phyloP scores from a whole-genome alignment of 2,797 vertebrate species.

The Scyliorhinus canicula region DNA sequence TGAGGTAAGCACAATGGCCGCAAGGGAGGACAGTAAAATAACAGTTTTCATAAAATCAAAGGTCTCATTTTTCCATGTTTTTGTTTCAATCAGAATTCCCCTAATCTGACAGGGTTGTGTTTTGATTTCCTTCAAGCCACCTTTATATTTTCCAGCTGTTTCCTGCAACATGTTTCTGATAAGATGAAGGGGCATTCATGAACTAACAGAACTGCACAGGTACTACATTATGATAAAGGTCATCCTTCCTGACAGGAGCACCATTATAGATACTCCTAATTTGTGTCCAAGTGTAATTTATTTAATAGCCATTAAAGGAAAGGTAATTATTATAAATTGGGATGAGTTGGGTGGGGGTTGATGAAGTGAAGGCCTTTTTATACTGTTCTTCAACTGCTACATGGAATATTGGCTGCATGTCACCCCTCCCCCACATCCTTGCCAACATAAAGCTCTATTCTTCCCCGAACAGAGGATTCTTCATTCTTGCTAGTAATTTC shows the following conservation, averaged over 20 bases:
- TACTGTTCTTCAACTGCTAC: background rate
- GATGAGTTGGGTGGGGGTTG: background rate
- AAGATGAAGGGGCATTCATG: background rate
- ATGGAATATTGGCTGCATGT: background rate
- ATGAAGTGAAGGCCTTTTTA: background rate
- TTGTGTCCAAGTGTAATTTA: background rate
- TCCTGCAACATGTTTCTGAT: background rate
- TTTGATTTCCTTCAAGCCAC: background rate
- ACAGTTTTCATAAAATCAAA: constrained; percentile 3
- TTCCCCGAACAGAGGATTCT: background rate
- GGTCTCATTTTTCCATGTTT: background rate
- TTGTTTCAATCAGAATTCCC: background rate
- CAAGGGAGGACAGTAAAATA: background rate
- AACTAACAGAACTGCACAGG: background rate
- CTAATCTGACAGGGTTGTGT: background rate
- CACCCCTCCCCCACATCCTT: background rate
- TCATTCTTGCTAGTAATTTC: background rate
- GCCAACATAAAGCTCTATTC: background rate
- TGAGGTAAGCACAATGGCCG: background rate
- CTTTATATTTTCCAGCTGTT: background rate
- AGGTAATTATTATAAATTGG: background rate
- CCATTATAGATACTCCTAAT: background rate
- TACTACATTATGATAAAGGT: background rate
- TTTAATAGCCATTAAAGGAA: background rate
- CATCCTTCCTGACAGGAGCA: background rate